Evolutionary conservation across 2,797 vertebrate genomes (phyloP), one percentile per base, ranked within the genome.

Genomic region (Pseudochromis fuscus): DNA sequence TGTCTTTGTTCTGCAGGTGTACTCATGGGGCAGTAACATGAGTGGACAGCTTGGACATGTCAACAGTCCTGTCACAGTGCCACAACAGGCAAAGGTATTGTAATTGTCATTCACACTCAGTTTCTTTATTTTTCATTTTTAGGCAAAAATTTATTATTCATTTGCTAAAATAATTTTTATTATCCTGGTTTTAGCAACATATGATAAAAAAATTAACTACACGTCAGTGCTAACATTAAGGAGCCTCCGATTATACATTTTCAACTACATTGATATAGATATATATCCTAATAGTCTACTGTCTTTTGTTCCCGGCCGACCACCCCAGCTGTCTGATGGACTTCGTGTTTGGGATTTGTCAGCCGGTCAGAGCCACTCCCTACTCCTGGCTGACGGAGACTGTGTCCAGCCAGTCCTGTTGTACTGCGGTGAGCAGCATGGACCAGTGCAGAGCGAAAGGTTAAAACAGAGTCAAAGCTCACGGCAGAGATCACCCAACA

Each of bases 11-110:
- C 81, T 72, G 63, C 81, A 99, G 98, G 96, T 97, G 37, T 99
- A 95, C 84, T 96, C 97, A 0, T 99, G 98, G 98, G 98, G 98
- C 61, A 96, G 94, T 79, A 98, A 99, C 88, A 88, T 89, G 68
- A 95, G 92, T 73, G 96, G 97, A 37, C 98, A 99, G 76, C 96
- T 99, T 13, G 96, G 96, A 58, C 96, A 97, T 48, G 85, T 92
- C 30, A 95, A 93, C 84, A 94, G 93, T 64, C 95, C 96, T 21
- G 94, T 93, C 63, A 97, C 96, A 3, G 90, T 97, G 71, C 97
- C 98, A 76, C 96, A 97, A 30, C 94, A 96, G 19, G 49, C 86
- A 15, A 96, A 96, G 96, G 98, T 99, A 76, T 48, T 21, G 27
- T 5, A 23, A 2, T 8, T 4, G n/a, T 44, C 46, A 42, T 50